Percentiles rank a stretch among this genome's conserved stretches.
These are phyloP conservation scores for Pelobates fuscus DNA, from an alignment of 2,113 vertebrate genomes.

Conservation along the genomic window DNA sequence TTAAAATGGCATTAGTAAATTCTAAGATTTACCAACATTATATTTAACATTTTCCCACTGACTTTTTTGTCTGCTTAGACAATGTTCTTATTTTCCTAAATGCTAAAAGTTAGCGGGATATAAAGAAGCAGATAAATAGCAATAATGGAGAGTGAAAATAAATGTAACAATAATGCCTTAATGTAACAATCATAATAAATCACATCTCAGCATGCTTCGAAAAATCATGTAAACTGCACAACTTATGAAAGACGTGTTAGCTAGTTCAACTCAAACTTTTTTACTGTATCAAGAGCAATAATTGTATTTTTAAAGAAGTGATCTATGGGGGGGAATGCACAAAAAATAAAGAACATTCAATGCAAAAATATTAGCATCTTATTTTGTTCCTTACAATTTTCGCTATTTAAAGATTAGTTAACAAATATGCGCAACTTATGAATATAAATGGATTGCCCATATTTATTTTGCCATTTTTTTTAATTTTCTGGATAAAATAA, in stretches of 20 bases:
- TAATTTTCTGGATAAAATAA: too few relatives aligned
- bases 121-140: slow-evolving; percentile 42
- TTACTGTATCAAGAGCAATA: neutral
- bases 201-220: slow-evolving; percentile 17
- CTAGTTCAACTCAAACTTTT: slow-evolving; percentile 21
- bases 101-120: slow-evolving; percentile 33
- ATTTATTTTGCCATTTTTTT: too few relatives aligned
- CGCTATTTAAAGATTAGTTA: too few relatives aligned
- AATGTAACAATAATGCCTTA: slow-evolving; percentile 41
- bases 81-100: slow-evolving; percentile 40
- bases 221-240: slow-evolving; percentile 15
- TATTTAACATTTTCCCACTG: slow-evolving; percentile 21
- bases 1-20: neutral
- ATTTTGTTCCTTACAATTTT: too few relatives aligned
- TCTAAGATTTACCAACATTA: neutral
- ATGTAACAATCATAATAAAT: slow-evolving; percentile 46
- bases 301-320: too few relatives aligned
- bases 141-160: slow-evolving; percentile 31
- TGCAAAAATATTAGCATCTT: too few relatives aligned
- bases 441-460: too few relatives aligned
- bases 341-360: too few relatives aligned
- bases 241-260: slow-evolving; percentile 9
- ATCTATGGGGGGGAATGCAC: too few relatives aligned
- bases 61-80: slow-evolving; percentile 34
- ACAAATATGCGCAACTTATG: too few relatives aligned